These are phyloP conservation scores for Muntiacus reevesi DNA, from an alignment of 2,113 vertebrate species.

Conservation along the genomic window DNA sequence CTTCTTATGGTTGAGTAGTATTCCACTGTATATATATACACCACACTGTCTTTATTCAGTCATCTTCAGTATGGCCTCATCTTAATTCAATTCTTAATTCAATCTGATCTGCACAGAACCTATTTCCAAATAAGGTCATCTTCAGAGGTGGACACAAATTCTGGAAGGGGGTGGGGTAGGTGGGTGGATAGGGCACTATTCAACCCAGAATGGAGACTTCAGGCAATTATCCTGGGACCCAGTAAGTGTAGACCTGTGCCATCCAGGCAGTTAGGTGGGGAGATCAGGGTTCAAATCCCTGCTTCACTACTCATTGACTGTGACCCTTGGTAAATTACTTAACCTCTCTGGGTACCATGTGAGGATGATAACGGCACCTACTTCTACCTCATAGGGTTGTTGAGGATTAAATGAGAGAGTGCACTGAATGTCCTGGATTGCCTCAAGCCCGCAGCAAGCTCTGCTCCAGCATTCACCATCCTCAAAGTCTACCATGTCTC, in stretches of 20 bases:
- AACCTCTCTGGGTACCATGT: not conserved
- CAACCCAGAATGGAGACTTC: not conserved
- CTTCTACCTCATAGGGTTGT: fast-evolving
- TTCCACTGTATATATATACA: not conserved
- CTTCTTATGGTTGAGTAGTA: not conserved
- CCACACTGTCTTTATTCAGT: not conserved
- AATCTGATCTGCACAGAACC: not conserved
- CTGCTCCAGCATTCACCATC: fast-evolving
- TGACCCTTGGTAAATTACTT: not conserved
- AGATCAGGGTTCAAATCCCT: not conserved
- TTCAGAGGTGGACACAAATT: not conserved
- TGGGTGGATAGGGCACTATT: not conserved
- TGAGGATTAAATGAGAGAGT: not conserved
- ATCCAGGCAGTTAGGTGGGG: no score
- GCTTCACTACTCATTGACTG: not conserved
- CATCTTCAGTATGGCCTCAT: not conserved
- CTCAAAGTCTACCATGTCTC: fast-evolving
- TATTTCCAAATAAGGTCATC: not conserved
- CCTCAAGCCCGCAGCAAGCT: not conserved
- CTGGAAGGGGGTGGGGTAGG: no score
- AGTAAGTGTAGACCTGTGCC: not conserved
- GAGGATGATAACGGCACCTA: fast-evolving
- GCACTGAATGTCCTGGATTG: fast-evolving
- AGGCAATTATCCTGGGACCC: not conserved
- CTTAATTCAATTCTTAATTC: not conserved